phyloP scores from a whole-genome alignment of 64 coral and sea anemone species.

The Anthopleura sola region DNA sequence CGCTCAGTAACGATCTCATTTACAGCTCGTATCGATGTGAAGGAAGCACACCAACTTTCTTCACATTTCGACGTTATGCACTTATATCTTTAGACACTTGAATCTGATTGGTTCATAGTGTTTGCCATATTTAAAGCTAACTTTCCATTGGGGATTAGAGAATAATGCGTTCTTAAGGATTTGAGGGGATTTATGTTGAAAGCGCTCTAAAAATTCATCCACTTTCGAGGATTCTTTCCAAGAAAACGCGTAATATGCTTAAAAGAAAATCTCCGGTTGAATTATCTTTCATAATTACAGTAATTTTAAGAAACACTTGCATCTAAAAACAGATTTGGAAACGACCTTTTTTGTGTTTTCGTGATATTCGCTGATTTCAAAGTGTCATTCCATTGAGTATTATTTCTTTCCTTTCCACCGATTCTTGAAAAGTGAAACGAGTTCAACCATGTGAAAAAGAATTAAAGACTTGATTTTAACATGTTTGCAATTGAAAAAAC shows the following conservation, averaged over 20 bases:
- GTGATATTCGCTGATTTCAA: too few relatives aligned
- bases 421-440: too few relatives aligned
- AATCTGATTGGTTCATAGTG: neutral
- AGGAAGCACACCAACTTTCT: neutral
- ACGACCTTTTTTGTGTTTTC: neutral
- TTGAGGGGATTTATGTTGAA: neutral
- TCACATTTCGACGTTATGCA: neutral
- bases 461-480: too few relatives aligned
- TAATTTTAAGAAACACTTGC: neutral
- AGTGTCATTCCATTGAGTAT: too few relatives aligned
- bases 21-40: too few relatives aligned
- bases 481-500: too few relatives aligned
- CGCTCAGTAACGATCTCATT: neutral
- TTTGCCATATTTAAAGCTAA: neutral
- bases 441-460: too few relatives aligned
- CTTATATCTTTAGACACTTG: neutral
- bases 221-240: neutral
- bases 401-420: too few relatives aligned
- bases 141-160: neutral
- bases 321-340: neutral
- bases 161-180: neutral
- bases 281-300: neutral
- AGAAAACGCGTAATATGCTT: neutral
- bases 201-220: neutral
- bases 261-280: neutral